A percentile compares a stretch with the other conserved stretches of the same genome.
phyloP scores from a whole-genome alignment of 2,797 vertebrate genomes.

The Lepidocolaptes lacrymiger region DNA sequence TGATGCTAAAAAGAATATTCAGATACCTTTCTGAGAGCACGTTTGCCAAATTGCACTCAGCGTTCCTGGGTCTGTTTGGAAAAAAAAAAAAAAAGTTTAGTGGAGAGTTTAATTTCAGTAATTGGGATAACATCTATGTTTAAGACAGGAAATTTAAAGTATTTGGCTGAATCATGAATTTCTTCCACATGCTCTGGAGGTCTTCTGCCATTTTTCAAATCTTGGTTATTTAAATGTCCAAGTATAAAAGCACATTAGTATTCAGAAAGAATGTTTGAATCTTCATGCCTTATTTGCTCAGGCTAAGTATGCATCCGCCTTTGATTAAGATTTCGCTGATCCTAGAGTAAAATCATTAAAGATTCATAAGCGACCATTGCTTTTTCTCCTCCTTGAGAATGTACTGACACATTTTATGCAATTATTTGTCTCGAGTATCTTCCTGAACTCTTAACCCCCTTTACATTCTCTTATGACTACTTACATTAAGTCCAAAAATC shows the following conservation, averaged over 20 bases:
- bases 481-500: not conserved
- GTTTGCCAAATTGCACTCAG: not conserved
- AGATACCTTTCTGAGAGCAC: not conserved
- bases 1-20: not conserved
- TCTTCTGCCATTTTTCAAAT: not conserved
- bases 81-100: not conserved
- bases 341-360: conserved; percentile 47
- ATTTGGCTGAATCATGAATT: not conserved
- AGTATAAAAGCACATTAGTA: conserved; percentile 8
- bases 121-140: not conserved
- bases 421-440: conserved; percentile 55
- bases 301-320: conserved; percentile 29
- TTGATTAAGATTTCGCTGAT: conserved; percentile 30
- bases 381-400: conserved; percentile 35
- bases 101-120: conserved; percentile 5
- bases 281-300: conserved; percentile 42
- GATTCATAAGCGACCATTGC: conserved; percentile 37
- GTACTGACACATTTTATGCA: conserved; percentile 21
- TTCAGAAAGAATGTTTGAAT: conserved; percentile 15
- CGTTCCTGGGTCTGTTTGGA: not conserved
- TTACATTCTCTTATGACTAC: not conserved
- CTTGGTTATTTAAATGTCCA: not conserved
- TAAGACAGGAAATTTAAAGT: not conserved
- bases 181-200: not conserved
- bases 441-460: conserved; percentile 52